These are phyloP conservation scores for Recurvirostra avosetta DNA, from an alignment of 2,113 vertebrate genomes.

Conservation along the genomic window DNA sequence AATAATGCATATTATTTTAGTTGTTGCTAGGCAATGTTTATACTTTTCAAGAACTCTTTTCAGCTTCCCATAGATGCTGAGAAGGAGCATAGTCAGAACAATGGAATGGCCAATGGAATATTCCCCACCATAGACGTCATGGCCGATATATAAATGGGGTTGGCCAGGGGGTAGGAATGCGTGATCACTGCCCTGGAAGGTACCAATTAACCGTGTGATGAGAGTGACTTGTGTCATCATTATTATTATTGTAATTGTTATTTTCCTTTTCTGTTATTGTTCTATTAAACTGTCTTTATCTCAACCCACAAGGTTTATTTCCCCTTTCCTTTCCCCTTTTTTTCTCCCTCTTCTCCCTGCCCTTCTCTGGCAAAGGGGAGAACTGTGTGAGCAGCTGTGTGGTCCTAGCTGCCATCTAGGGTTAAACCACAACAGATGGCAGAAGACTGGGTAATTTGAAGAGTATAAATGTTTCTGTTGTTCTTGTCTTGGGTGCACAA, in stretches of 20 bases:
- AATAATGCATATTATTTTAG: neutral
- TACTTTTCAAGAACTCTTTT: neutral
- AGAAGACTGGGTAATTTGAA: conserved; percentile 18
- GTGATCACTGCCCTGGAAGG: neutral
- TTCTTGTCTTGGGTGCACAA: conserved; percentile 2
- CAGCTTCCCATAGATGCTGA: neutral
- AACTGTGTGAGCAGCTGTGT: neutral
- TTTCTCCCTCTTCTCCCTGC: neutral
- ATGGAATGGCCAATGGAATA: neutral
- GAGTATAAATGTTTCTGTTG: neutral
- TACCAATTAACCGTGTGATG: neutral
- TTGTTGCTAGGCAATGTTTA: neutral
- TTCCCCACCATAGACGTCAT: neutral
- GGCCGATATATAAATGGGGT: neutral
- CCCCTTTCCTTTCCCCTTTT: neutral
- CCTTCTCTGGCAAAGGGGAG: neutral
- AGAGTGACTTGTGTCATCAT: neutral
- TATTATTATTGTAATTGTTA: neutral
- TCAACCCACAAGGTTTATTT: no score
- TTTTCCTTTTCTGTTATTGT: neutral
- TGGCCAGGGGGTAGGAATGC: neutral
- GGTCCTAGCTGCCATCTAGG: neutral
- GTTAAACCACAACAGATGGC: neutral
- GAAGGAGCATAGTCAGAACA: neutral
- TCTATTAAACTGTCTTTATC: neutral